Conservation (phyloP, 2,113 vertebrate genomes). For the Zosterops pallidus region DNA sequence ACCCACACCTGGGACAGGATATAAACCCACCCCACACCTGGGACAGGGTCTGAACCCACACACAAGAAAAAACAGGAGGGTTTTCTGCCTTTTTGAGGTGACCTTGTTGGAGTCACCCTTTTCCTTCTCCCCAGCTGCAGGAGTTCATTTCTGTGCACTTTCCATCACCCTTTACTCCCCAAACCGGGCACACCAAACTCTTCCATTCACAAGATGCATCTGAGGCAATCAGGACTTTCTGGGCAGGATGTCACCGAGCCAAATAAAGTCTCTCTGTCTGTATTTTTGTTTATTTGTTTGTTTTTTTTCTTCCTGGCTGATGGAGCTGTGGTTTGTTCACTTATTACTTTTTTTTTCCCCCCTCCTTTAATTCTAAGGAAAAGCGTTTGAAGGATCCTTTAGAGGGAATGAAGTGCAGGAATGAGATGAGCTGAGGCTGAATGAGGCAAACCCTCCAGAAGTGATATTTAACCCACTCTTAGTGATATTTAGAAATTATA, state of each 20-base stretch:
- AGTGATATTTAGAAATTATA: neutral
- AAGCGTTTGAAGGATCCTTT: neutral
- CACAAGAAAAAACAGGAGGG: no score
- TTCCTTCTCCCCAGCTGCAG: neutral
- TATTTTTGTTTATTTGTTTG: neutral
- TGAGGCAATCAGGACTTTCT: neutral
- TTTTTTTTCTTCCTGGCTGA: neutral
- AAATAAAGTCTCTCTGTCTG: neutral
- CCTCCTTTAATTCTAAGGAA: neutral
- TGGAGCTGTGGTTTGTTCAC: constrained; percentile 1
- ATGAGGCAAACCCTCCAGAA: neutral
- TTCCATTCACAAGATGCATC: neutral
- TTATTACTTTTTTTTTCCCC: neutral
- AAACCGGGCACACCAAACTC: neutral
- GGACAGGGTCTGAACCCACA: neutral
- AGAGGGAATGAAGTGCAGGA: neutral
- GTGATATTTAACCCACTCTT: neutral
- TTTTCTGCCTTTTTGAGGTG: neutral
- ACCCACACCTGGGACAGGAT: constrained; percentile 35
- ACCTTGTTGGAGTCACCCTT: neutral
- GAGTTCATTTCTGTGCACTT: neutral
- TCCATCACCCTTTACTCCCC: neutral
- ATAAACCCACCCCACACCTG: constrained; percentile 13
- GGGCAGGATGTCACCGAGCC: constrained; percentile 39
- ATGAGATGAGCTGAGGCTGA: neutral